These are phyloP conservation scores for Ormyrus nitidulus DNA, from an alignment of 2,888 invertebrate genomes.

Conservation along the genomic window DNA sequence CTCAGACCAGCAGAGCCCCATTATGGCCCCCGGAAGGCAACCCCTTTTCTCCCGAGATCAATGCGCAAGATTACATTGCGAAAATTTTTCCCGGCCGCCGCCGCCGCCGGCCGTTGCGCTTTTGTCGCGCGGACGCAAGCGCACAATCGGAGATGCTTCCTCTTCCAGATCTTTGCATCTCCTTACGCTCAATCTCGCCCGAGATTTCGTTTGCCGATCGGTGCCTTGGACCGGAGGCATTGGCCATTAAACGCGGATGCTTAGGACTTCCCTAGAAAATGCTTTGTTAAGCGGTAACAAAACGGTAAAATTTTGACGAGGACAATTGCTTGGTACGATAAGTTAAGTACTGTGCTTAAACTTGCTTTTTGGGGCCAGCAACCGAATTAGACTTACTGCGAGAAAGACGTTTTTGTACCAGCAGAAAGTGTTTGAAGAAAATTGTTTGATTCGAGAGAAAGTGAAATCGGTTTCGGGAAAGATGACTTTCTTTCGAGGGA, in stretches of 20 bases:
- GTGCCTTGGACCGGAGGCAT: not conserved
- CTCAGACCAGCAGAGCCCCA: constrained; percentile 71
- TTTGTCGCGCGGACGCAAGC: constrained; percentile 60
- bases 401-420: too few relatives aligned
- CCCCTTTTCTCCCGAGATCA: constrained; percentile 71
- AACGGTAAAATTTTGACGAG: too few relatives aligned
- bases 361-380: too few relatives aligned
- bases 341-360: too few relatives aligned
- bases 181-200: constrained; percentile 25
- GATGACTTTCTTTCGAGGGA: too few relatives aligned
- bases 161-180: constrained; percentile 24
- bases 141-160: constrained; percentile 28
- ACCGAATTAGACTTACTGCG: too few relatives aligned
- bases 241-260: constrained; percentile 1
- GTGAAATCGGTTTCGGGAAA: too few relatives aligned
- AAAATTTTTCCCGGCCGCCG: constrained; percentile 65
- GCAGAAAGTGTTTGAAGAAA: too few relatives aligned
- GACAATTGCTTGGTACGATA: too few relatives aligned
- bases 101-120: constrained; percentile 59
- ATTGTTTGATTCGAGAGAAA: too few relatives aligned
- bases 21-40: constrained; percentile 70
- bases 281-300: too few relatives aligned
- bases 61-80: constrained; percentile 75
- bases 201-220: not conserved
- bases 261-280: too few relatives aligned